Conservation (phyloP, 2,113 vertebrate species). For the Isichthys henryi region DNA sequence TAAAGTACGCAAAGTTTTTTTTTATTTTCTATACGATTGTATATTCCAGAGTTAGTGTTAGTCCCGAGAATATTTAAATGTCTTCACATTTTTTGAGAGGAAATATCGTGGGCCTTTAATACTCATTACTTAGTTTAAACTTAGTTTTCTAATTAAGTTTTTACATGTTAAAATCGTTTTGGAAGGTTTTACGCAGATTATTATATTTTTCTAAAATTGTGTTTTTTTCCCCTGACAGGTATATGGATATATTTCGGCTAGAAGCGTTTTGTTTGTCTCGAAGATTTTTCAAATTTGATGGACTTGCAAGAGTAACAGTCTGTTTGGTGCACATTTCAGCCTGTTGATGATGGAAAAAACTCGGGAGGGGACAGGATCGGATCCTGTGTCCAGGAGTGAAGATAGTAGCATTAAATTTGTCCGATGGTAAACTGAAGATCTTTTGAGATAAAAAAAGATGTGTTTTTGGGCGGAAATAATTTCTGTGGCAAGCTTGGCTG, state of each 20-base stretch:
- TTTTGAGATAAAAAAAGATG: background rate
- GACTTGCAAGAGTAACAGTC: conserved; percentile 31
- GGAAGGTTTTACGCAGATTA: background rate
- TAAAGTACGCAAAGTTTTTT: conserved; percentile 49
- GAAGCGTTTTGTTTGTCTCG: conserved; percentile 38
- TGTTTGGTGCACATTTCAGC: conserved; percentile 54
- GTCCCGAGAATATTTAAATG: conserved; percentile 44
- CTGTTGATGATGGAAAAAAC: conserved; percentile 60
- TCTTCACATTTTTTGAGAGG: conserved; percentile 40
- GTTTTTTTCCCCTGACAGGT: conserved; percentile 26
- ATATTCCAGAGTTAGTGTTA: conserved; percentile 48
- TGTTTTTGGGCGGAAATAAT: background rate
- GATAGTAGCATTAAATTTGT: conserved; percentile 26
- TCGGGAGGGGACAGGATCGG: conserved; percentile 50
- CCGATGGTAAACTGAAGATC: conserved; percentile 33
- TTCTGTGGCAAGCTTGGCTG: conserved; percentile 22
- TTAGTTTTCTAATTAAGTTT: conserved; percentile 31
- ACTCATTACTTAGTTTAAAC: conserved; percentile 28
- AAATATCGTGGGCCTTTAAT: conserved; percentile 43
- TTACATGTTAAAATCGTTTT: conserved; percentile 14
- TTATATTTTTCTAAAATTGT: background rate
- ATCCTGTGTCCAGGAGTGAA: conserved; percentile 51
- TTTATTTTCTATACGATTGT: conserved; percentile 28
- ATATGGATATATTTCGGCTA: conserved; percentile 44
- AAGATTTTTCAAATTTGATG: conserved; percentile 43